Evolutionary conservation across 30 jellyfish, hydroid and myxozoan genomes (phyloP).

Genomic region (Clytia hemisphaerica): DNA sequence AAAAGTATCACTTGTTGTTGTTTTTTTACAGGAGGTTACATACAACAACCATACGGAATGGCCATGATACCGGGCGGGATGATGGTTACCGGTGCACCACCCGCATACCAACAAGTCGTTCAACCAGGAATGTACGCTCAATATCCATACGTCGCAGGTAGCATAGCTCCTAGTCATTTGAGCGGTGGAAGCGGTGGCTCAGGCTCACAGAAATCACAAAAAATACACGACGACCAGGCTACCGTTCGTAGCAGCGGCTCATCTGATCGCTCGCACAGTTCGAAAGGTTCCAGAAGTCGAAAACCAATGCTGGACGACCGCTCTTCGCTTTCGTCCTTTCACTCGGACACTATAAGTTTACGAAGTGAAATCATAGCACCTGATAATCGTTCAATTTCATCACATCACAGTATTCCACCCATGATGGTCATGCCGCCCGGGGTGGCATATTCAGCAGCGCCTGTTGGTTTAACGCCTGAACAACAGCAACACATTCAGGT

Average conservation of each 20-base stretch:
- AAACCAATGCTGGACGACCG: conserved; percentile 7
- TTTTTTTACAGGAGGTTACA: too few species aligned
- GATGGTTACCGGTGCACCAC: conserved; percentile 11
- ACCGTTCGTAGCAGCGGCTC: conserved; percentile 98
- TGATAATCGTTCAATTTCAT: neutral
- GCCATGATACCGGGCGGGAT: too few species aligned
- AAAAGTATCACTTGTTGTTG: too few species aligned
- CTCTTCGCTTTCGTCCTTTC: conserved; percentile 10
- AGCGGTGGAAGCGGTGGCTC: conserved; percentile 26
- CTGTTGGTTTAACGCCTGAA: neutral
- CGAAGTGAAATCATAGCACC: neutral
- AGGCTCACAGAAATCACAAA: conserved; percentile 6
- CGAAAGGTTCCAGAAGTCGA: conserved; percentile 50
- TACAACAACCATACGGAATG: too few species aligned
- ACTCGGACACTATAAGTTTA: conserved; percentile 15
- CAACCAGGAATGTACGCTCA: conserved; percentile 24
- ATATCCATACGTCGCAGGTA: conserved; percentile 34
- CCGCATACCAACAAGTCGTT: conserved; percentile 1
- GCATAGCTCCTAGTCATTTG: conserved; percentile 25
- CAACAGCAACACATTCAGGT: too few species aligned
- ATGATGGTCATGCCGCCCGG: neutral
- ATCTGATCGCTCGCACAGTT: conserved; percentile 78
- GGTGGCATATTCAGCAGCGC: too few species aligned
- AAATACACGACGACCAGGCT: conserved; percentile 61
- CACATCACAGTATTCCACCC: neutral